Evolutionary conservation across 2,888 invertebrate species (phyloP).

Genomic region (Sialis fuliginosa): DNA sequence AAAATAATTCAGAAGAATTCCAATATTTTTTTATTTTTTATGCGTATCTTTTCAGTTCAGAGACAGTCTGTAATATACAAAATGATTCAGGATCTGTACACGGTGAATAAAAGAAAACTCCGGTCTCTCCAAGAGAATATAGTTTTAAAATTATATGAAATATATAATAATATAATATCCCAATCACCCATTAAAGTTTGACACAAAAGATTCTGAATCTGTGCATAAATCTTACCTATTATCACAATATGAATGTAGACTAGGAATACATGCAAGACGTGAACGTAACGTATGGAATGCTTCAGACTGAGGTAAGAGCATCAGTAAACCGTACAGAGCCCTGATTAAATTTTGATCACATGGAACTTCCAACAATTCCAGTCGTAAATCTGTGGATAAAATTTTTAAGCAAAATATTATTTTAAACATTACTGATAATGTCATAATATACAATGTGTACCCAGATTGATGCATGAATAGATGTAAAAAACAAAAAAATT

Average conservation of each 20-base stretch:
- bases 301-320: constrained; percentile 95
- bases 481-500: neutral
- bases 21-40: too few relatives aligned
- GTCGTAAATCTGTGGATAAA: constrained; percentile 55
- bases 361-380: constrained; percentile 71
- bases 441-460: too few relatives aligned
- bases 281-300: constrained; percentile 76
- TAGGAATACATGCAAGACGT: constrained; percentile 66
- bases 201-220: neutral
- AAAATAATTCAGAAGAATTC: too few relatives aligned
- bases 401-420: neutral
- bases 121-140: too few relatives aligned
- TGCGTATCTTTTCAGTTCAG: too few relatives aligned
- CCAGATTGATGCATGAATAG: neutral
- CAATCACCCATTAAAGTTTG: neutral
- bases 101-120: too few relatives aligned
- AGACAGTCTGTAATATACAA: too few relatives aligned
- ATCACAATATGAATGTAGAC: constrained; percentile 35
- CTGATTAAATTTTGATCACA: constrained; percentile 65
- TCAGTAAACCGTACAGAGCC: constrained; percentile 86
- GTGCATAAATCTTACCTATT: constrained; percentile 25
- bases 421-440: neutral
- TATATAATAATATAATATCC: too few relatives aligned
- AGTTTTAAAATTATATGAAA: too few relatives aligned
- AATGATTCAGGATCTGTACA: too few relatives aligned